Conservation (phyloP, 2,797 vertebrate genomes). For the Eremophila alpestris region DNA sequence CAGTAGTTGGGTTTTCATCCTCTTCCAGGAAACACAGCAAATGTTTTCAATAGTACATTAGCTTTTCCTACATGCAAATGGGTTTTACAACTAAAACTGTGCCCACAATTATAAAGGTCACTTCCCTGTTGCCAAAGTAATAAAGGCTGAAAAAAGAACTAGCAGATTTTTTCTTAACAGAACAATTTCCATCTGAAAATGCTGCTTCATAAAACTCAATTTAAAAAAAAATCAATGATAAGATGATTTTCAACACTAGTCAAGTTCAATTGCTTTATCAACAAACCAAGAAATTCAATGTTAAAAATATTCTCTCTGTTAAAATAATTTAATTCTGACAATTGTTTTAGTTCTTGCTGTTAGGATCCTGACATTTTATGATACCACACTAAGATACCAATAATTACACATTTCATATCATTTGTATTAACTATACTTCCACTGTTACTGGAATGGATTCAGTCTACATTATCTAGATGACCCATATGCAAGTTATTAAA, state of each 20-base stretch:
- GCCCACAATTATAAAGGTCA: slow-evolving; percentile 5
- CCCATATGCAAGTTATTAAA: not conserved
- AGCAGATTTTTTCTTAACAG: not conserved
- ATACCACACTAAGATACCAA: not conserved
- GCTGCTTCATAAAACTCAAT: not conserved
- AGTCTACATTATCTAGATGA: not conserved
- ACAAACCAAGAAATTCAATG: not conserved
- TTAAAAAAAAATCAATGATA: not conserved
- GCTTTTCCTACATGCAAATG: not conserved
- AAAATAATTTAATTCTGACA: not conserved
- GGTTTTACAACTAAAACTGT: not conserved
- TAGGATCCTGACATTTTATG: not conserved
- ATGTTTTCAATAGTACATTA: not conserved
- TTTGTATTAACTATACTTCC: not conserved
- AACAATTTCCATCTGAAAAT: not conserved
- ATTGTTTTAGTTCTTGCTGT: not conserved
- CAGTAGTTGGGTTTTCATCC: not conserved
- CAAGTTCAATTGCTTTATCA: not conserved
- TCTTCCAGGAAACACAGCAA: not conserved
- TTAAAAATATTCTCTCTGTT: not conserved
- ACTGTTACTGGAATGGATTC: not conserved
- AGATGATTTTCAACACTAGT: not conserved
- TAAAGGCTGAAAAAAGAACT: slow-evolving; percentile 4
- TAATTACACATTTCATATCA: not conserved
- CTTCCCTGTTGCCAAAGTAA: not conserved